phyloP scores from a whole-genome alignment of 2,888 invertebrate species.

The Scaptomyza cyrtandrae region DNA sequence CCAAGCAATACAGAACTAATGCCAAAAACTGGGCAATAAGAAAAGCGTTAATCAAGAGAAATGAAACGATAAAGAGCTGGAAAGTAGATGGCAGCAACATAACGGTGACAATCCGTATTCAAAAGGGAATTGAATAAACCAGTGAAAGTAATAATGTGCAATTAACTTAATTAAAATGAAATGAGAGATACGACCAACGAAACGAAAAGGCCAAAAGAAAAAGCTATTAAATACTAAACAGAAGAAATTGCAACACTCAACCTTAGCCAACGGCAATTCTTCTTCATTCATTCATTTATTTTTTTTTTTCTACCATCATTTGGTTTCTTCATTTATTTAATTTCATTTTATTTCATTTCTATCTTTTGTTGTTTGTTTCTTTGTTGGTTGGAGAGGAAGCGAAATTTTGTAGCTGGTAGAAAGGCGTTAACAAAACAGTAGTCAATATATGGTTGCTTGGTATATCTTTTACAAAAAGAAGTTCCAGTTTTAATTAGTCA shows the following conservation, averaged over 20 bases:
- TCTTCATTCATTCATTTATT: neutral
- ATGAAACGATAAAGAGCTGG: conserved; percentile 10
- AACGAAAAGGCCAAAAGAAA: conserved; percentile 4
- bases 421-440: conserved; percentile 31
- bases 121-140: conserved; percentile 17
- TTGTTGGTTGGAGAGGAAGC: conserved; percentile 1
- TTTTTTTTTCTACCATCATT: neutral
- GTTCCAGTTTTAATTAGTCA: conserved; percentile 57
- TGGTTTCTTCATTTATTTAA: neutral
- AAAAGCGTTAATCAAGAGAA: neutral
- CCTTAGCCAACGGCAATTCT: conserved; percentile 33
- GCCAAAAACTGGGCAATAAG: conserved; percentile 11
- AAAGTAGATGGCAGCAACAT: conserved; percentile 18
- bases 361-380: neutral
- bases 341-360: neutral
- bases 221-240: conserved; percentile 16
- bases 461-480: conserved; percentile 15
- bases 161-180: conserved; percentile 67
- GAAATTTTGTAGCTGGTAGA: conserved; percentile 13
- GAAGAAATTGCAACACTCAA: conserved; percentile 19
- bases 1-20: conserved; percentile 34
- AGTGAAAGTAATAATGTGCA: conserved; percentile 72
- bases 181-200: conserved; percentile 21
- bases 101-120: conserved; percentile 31
- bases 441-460: neutral